Evolutionary conservation across 2,797 vertebrate species (phyloP).

Genomic region (Pithecia hirsuta): DNA sequence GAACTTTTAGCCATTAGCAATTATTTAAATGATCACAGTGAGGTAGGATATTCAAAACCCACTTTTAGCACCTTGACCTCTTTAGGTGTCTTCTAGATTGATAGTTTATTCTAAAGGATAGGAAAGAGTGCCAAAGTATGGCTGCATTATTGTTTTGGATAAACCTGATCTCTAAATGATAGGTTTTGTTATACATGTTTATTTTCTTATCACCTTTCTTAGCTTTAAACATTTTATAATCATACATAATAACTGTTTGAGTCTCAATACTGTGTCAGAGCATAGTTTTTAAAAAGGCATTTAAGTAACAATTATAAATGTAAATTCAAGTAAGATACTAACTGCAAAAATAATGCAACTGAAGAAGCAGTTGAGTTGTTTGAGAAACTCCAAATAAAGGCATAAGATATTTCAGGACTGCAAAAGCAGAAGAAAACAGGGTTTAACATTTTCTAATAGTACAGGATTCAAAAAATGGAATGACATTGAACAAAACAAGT

Average conservation of each 20-base stretch:
- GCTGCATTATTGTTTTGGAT: background rate
- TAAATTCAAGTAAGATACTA: background rate
- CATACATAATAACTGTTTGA: background rate
- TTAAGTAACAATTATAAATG: background rate
- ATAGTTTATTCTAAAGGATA: background rate
- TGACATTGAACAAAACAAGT: background rate
- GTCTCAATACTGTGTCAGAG: background rate
- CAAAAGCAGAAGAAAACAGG: background rate
- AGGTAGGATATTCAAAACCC: background rate
- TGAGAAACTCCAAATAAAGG: background rate
- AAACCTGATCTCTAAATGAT: background rate
- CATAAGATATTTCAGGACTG: background rate
- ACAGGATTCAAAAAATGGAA: conserved; percentile 7
- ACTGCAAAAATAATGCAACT: background rate
- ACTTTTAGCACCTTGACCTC: background rate
- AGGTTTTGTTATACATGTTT: background rate
- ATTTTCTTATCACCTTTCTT: background rate
- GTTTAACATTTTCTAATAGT: background rate
- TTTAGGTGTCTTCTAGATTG: background rate
- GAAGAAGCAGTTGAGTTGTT: background rate
- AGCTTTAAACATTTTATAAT: background rate
- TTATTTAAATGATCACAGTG: background rate
- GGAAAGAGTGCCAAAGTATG: background rate
- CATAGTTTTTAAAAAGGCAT: background rate
- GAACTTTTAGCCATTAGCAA: background rate